A percentile compares a stretch with the other conserved stretches of the same genome.
phyloP scores from a whole-genome alignment of 2,888 invertebrate genomes.

The Andrena trimmerana region DNA sequence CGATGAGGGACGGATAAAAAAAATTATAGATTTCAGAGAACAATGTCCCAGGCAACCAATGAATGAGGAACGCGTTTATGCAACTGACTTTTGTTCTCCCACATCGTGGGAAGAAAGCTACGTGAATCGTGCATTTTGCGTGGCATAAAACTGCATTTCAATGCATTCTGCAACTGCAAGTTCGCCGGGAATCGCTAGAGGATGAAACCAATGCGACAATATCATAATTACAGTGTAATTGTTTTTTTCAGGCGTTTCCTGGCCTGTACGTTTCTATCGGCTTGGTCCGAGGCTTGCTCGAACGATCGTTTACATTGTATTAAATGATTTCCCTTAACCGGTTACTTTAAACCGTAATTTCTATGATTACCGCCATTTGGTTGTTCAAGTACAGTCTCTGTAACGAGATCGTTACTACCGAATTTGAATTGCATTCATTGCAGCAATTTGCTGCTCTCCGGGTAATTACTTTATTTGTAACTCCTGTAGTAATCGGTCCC shows the following conservation, averaged over 20 bases:
- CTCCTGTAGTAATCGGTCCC: neutral
- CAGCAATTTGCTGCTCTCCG: neutral
- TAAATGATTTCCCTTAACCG: neutral
- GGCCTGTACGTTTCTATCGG: neutral
- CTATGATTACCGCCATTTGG: neutral
- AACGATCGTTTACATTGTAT: neutral
- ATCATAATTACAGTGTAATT: constrained; percentile 44
- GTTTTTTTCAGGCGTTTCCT: constrained; percentile 4
- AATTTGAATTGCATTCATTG: neutral
- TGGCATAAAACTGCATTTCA: constrained; percentile 43
- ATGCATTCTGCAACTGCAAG: constrained; percentile 42
- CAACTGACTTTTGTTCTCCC: constrained; percentile 52
- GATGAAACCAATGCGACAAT: constrained; percentile 52
- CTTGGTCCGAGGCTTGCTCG: neutral
- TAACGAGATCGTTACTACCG: neutral
- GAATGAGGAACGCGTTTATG: constrained; percentile 55
- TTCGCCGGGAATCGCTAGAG: constrained; percentile 39
- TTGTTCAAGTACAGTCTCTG: neutral
- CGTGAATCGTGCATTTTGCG: constrained; percentile 47
- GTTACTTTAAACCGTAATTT: neutral
- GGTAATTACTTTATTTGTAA: constrained; percentile 11
- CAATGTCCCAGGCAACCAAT: constrained; percentile 43
- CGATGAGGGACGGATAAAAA: constrained; percentile 60
- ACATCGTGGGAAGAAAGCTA: constrained; percentile 56
- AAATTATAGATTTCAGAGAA: constrained; percentile 65